Base-by-base conservation (phyloP, 2,113 vertebrate species). In the Todiramphus saurophagus region DNA sequence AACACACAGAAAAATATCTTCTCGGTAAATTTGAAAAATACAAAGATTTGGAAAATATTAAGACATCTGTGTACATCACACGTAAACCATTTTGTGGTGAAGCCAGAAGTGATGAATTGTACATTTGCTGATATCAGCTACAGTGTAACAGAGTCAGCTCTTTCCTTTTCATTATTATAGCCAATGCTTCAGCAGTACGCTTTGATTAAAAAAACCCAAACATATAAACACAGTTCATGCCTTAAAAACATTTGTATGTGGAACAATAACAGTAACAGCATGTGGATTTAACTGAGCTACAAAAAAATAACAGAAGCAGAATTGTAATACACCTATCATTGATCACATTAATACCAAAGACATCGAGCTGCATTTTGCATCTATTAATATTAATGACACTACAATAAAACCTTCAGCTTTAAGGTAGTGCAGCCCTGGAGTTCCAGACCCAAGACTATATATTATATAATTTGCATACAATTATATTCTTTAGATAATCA, bases 41-140 rank as follows among this genome's bases (percentile, higher is more conserved):
- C 48, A 86, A 86, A 64, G 33, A 87, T 84, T 89, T 91, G 58
- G 74, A 89, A 94, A 94, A 75, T 24, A 10, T 95, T 97, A 96
- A 97, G 94, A 96, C 92, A 89, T 89, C 68, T 87, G 93, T 78
- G 66, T 78, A 62, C 78, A 94, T 93, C 87, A 97, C 74, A 90
- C 76, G 95, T 95, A 95, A 97, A 89, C 84, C 53, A 73, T 96
- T 90, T 92, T 50, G 88, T 96, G 83, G 83, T 96, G 77, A 97
- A 97, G 92, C 48, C 51, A 85, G 60, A 95, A 96, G 91, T 93
- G 96, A 96, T 95, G 93, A 97, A 98, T 96, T 97, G 70, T 82
- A 93, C 79, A 90, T 92, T 98, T 18, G 43, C 27, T 59, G 83
- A 75, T 96, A 96, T 85, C 66, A 96, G 72, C 69, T 66, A 87